phyloP scores from a whole-genome alignment of 1,140 invertebrate genomes.

The Drosophila bocki region DNA sequence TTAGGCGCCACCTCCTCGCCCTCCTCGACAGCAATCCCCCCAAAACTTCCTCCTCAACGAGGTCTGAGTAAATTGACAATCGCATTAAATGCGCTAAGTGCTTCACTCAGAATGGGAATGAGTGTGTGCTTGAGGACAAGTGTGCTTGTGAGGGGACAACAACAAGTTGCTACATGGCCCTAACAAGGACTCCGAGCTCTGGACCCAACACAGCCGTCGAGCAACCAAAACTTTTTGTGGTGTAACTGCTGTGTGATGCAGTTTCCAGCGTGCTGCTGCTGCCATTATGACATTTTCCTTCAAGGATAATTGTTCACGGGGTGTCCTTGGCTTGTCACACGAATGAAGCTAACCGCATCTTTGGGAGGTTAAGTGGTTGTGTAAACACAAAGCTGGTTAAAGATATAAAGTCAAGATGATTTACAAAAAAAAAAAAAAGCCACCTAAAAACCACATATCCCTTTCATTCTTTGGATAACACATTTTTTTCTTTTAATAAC shows the following conservation, averaged over 20 bases:
- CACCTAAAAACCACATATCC: neutral
- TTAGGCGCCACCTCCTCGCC: slow-evolving; percentile 29
- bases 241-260: slow-evolving; percentile 21
- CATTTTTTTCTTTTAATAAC: neutral
- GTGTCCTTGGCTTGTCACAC: slow-evolving; percentile 51
- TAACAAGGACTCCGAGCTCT: slow-evolving; percentile 33
- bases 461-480: slow-evolving; percentile 1
- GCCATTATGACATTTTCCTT: slow-evolving; percentile 61
- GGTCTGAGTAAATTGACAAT: slow-evolving; percentile 69
- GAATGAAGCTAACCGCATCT: slow-evolving; percentile 8
- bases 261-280: slow-evolving; percentile 22
- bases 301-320: slow-evolving; percentile 67
- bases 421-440: no score
- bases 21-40: neutral
- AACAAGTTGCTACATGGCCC: slow-evolving; percentile 42
- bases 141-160: slow-evolving; percentile 6
- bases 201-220: slow-evolving; percentile 53
- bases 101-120: slow-evolving; percentile 31
- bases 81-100: slow-evolving; percentile 75
- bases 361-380: slow-evolving; percentile 48
- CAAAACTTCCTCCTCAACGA: slow-evolving; percentile 19
- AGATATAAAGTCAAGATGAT: neutral
- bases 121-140: slow-evolving; percentile 16
- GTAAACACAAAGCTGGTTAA: slow-evolving; percentile 6
- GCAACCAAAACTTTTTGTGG: slow-evolving; percentile 34